A percentile compares a stretch with the other conserved stretches of the same genome.
phyloP scores from a whole-genome alignment of 2,113 vertebrate genomes.

The Podiceps cristatus region DNA sequence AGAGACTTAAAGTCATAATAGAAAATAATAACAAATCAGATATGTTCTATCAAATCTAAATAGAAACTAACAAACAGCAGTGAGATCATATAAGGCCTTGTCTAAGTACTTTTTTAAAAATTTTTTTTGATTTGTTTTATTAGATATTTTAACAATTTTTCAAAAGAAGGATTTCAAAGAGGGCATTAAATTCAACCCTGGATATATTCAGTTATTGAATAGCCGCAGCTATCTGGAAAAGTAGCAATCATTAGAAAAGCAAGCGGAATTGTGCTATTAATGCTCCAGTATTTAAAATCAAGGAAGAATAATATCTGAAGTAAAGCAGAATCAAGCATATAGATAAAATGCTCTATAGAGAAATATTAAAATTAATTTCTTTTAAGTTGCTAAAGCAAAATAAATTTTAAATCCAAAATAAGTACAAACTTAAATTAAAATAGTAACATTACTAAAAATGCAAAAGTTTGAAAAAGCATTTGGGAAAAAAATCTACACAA shows the following conservation, averaged over 20 bases:
- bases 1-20: neutral
- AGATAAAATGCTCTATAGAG: neutral
- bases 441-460: neutral
- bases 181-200: neutral
- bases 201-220: neutral
- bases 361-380: neutral
- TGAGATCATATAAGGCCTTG: neutral
- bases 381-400: neutral
- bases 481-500: neutral
- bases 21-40: neutral
- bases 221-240: neutral
- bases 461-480: neutral
- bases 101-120: neutral
- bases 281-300: neutral
- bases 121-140: neutral
- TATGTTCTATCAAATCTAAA: neutral
- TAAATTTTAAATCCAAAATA: neutral
- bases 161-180: neutral
- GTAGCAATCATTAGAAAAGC: neutral
- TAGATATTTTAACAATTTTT: neutral
- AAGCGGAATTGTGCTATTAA: neutral
- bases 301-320: neutral
- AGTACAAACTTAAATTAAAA: neutral
- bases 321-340: neutral
- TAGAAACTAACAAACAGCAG: neutral